Evolutionary conservation across 1,140 invertebrate genomes (phyloP).

Genomic region (Drosophila persimilis): DNA sequence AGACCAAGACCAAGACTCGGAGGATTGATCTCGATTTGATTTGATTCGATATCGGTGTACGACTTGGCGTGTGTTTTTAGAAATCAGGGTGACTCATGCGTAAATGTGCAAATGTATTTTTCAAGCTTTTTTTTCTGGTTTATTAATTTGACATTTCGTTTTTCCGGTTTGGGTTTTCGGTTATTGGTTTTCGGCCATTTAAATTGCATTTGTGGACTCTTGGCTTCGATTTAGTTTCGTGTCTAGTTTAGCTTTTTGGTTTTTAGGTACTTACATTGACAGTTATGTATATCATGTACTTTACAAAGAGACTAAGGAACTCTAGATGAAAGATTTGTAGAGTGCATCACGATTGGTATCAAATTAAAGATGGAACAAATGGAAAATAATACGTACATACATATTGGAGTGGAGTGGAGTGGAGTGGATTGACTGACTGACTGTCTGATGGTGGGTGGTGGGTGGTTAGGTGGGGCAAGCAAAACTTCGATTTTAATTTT

Average conservation of each 20-base stretch:
- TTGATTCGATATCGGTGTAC: slow-evolving; percentile 26
- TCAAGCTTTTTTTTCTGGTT: slow-evolving; percentile 66
- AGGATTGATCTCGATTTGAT: slow-evolving; percentile 46
- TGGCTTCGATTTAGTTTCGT: slow-evolving; percentile 25
- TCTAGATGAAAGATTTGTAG: slow-evolving; percentile 52
- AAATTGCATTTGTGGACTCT: slow-evolving; percentile 50
- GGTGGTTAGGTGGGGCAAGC: slow-evolving; percentile 37
- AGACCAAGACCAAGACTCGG: slow-evolving; percentile 14
- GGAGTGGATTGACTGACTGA: not conserved
- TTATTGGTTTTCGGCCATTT: slow-evolving; percentile 47
- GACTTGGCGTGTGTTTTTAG: slow-evolving; percentile 49
- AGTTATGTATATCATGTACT: slow-evolving; percentile 50
- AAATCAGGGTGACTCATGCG: slow-evolving; percentile 82
- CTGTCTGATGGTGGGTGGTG: not conserved
- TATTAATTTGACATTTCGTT: slow-evolving; percentile 21
- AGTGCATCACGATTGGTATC: slow-evolving; percentile 56
- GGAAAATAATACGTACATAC: slow-evolving; percentile 6
- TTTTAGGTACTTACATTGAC: slow-evolving; percentile 75
- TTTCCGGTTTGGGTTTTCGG: slow-evolving; percentile 30
- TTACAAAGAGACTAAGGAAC: slow-evolving; percentile 65
- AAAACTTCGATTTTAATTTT: slow-evolving; percentile 27
- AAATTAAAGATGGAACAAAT: slow-evolving; percentile 20
- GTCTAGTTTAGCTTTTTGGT: slow-evolving; percentile 41
- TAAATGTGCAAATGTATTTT: slow-evolving; percentile 83
- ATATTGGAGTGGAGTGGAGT: not conserved